A percentile compares a stretch with the other conserved stretches of the same genome.
These are phyloP conservation scores for Ephestia elutella DNA, from an alignment of 1,140 invertebrate species.

Conservation along the genomic window DNA sequence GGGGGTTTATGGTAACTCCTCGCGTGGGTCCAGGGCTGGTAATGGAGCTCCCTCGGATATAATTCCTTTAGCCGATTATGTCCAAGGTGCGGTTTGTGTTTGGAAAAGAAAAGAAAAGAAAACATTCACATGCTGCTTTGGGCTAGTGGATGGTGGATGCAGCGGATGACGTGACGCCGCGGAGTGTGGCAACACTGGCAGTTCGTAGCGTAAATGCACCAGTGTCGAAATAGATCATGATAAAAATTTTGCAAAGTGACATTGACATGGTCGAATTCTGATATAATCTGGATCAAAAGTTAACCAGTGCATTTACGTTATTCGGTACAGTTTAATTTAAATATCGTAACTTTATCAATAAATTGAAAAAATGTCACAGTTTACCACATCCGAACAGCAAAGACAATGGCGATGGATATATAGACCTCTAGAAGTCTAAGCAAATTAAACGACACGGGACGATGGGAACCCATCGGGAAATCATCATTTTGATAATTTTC, in stretches of 20 bases:
- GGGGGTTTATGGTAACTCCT: slow-evolving; percentile 72
- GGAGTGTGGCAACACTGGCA: slow-evolving; percentile 42
- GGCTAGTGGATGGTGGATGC: slow-evolving; percentile 67
- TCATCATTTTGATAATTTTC: slow-evolving; percentile 27
- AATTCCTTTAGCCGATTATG: slow-evolving; percentile 66
- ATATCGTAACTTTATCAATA: too few species aligned
- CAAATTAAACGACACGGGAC: slow-evolving; percentile 35
- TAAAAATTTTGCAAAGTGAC: not conserved
- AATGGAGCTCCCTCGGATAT: slow-evolving; percentile 69
- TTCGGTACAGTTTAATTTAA: too few species aligned
- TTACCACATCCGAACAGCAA: slow-evolving; percentile 29
- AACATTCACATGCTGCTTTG: slow-evolving; percentile 72
- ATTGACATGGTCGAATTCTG: not conserved
- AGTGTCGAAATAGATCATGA: not conserved
- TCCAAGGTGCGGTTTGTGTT: slow-evolving; percentile 71
- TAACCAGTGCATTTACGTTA: not conserved
- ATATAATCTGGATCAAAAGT: not conserved
- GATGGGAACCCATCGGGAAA: slow-evolving; percentile 50
- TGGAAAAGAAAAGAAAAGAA: slow-evolving; percentile 71
- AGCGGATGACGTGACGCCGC: slow-evolving; percentile 38
- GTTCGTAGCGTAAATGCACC: not conserved
- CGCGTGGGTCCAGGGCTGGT: slow-evolving; percentile 62
- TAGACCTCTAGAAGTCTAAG: slow-evolving; percentile 64
- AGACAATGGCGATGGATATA: slow-evolving; percentile 43
- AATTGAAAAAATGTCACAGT: not conserved